Evolutionary conservation across 2,113 vertebrate genomes (phyloP), one percentile per base, ranked within the genome.

Genomic region (Atractosteus spatula): DNA sequence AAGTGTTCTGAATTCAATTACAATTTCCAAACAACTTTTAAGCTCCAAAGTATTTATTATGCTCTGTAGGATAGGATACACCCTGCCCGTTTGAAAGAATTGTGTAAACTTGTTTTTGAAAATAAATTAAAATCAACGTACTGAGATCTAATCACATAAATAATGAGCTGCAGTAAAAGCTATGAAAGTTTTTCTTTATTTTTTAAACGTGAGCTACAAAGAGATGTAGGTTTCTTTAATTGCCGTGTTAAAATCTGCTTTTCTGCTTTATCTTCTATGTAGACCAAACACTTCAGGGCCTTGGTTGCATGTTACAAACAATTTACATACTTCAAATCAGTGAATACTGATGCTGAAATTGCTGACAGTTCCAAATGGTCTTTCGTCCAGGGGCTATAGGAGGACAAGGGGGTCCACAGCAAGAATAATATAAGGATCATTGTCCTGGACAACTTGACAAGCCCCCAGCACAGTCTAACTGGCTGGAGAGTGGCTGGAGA

Each of bases 311-410:
- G 55, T 54, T 69, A 54, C 55, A 13, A 73, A 54, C 54, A 16
- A 73, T 75, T 69, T 75, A 62, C 62, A 41, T 45, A 11, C 44
- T 47, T 55, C 41, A 69, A 62, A 70, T 71, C 41, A 68, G 11
- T 12, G 54, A 29, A 41, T 17, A 12, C 67, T 44, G 54, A 16
- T 17, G 10, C 67, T 44, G 54, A 16, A 54, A 62, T 41, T 16
- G 54, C 16, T 69, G 73, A 72, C 66, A 62, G 45, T 51, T 70
- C 47, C 64, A 51, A 55, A 41, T 56, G 55, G 44, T 44, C 44
- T 8, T n/a, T 17, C 61, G n/a, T 59, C 54, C 63, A 41, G 57
- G 16, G 12, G 56, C 41, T 45, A 51, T 68, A 68, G 55, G 12
- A 67, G 69, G 62, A 44, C 13, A 12, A 7, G 43, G 16, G 7